Evolutionary conservation across 2,113 vertebrate genomes (phyloP).

Genomic region (Pardalotus punctatus): DNA sequence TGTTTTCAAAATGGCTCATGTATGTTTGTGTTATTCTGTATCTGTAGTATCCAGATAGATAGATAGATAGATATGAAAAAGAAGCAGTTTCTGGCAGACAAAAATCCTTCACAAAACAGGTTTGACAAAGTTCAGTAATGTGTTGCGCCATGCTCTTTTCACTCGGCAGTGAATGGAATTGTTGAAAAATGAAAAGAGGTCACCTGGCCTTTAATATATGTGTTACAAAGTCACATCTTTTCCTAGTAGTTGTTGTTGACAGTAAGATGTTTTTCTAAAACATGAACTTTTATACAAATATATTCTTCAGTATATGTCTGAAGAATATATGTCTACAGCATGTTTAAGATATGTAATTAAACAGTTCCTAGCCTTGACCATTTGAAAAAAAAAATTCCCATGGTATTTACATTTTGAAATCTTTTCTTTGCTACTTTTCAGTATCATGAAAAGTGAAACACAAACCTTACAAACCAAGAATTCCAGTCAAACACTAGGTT

Average conservation of each 20-base stretch:
- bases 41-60: background rate
- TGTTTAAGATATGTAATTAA: background rate
- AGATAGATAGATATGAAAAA: background rate
- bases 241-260: background rate
- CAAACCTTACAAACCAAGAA: background rate
- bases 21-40: background rate
- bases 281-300: background rate
- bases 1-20: background rate
- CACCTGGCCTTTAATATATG: background rate
- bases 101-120: background rate
- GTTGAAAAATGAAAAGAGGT: background rate
- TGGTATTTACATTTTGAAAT: background rate
- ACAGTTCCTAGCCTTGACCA: background rate
- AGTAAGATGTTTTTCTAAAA: background rate
- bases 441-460: background rate
- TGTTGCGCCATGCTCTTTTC: background rate
- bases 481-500: background rate
- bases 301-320: background rate
- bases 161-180: background rate
- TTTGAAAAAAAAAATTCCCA: background rate
- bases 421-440: background rate
- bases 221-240: rapidly evolving
- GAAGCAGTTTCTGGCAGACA: background rate
- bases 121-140: background rate
- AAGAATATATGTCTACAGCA: background rate